Evolutionary conservation across 2,797 vertebrate species (phyloP), one percentile per base, ranked within the genome.

Genomic region (Jordanella pulchra): DNA sequence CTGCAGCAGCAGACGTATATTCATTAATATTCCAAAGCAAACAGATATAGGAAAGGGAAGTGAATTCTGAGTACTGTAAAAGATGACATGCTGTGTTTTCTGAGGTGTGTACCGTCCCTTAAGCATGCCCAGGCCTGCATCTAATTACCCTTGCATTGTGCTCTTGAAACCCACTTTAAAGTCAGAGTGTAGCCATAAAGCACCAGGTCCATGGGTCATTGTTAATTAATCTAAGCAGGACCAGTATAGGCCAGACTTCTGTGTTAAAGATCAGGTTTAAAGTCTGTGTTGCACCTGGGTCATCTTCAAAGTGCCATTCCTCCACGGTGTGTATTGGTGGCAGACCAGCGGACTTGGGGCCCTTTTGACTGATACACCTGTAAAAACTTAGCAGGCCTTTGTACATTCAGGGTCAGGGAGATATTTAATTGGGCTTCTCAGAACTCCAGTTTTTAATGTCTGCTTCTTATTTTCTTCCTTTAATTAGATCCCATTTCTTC

Each of bases 241-340:
- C 77, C 82, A 89, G 84, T 74, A 68, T 73, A 83, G 73, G 81
- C 90, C 82, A 93, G 92, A 91, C 94, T 92, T 94, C 94, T 91
- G 86, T 83, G 88, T 89, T 90, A 90, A 94, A 94, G 95, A 95
- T 95, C 93, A 90, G 88, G 90, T 94, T 95, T 95, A 90, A 92
- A 91, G 84, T 86, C 84, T 88, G 86, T 86, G 89, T 90, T 86
- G 89, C 92, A 94, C 91, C 91, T 91, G 91, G 90, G 84, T 90
- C 83, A 75, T 90, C 89, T 90, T 91, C 87, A 90, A 90, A 90
- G 90, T 79, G 45, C 75, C 75, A 56, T 42, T 78, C 67, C 86
- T 86, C 53, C 81, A 84, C 84, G 84, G 69, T 80, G 78, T 72
- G 81, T 64, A 56, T 73, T 70, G 63, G 77, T 79, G 73, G 75